A percentile compares a stretch with the other conserved stretches of the same genome.
phyloP scores from a whole-genome alignment of 2,888 invertebrate species.

The Eupithecia insigniata region DNA sequence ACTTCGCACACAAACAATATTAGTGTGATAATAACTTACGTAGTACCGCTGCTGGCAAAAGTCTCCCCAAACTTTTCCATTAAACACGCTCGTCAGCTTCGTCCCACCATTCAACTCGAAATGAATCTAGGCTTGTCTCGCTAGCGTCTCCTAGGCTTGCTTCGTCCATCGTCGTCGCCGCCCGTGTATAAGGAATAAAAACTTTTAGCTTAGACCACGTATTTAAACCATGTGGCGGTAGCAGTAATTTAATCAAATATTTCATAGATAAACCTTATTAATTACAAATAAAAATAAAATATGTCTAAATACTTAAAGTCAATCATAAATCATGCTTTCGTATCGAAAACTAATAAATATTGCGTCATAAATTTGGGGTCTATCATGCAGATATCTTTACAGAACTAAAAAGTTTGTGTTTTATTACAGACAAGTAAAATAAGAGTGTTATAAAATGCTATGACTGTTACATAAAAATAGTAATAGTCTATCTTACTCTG shows the following conservation, averaged over 20 bases:
- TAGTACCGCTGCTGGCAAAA: no score
- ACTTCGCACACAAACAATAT: not conserved
- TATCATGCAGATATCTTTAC: slow-evolving; percentile 61
- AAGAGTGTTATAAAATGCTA: slow-evolving; percentile 47
- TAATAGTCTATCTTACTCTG: slow-evolving; percentile 38
- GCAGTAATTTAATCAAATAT: slow-evolving; percentile 40
- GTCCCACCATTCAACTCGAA: no score
- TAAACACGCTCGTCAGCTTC: no score
- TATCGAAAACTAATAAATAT: slow-evolving; percentile 57
- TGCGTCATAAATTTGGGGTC: slow-evolving; percentile 52
- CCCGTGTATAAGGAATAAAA: not conserved
- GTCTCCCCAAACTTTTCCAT: no score
- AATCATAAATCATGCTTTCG: slow-evolving; percentile 58
- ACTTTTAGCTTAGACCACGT: not conserved
- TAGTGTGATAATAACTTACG: no score
- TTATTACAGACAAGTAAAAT: slow-evolving; percentile 55
- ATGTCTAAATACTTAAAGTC: slow-evolving; percentile 50
- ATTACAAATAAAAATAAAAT: slow-evolving; percentile 56
- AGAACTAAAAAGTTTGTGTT: slow-evolving; percentile 54
- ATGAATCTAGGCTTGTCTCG: no score
- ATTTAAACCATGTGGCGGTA: not conserved
- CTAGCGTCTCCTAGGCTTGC: no score
- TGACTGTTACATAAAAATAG: slow-evolving; percentile 42
- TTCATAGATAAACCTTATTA: slow-evolving; percentile 44
- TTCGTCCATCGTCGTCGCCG: no score